Percentiles rank a stretch among this genome's conserved stretches.
phyloP scores from a whole-genome alignment of 2,797 vertebrate species.

The Falco peregrinus region DNA sequence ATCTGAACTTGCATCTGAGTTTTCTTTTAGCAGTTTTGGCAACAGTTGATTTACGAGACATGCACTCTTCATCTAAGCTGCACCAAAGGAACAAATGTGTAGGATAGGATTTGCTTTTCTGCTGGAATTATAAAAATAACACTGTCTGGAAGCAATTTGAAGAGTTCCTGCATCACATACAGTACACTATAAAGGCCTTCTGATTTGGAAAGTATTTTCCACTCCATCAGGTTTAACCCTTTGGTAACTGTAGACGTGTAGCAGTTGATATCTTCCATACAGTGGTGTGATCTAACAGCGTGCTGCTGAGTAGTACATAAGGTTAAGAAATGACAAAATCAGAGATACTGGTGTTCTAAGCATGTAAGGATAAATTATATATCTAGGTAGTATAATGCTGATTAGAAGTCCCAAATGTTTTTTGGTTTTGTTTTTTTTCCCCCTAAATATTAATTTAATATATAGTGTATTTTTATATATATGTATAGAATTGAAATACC shows the following conservation, averaged over 20 bases:
- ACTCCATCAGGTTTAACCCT: not conserved
- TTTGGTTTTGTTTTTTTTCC: not conserved
- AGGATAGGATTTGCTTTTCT: slow-evolving; percentile 49
- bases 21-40: not conserved
- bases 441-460: not conserved
- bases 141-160: slow-evolving; percentile 73
- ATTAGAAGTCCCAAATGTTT: not conserved
- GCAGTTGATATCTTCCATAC: not conserved
- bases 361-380: not conserved
- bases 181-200: not conserved
- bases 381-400: not conserved
- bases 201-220: not conserved
- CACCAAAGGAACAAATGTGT: not conserved
- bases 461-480: not conserved
- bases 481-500: not conserved
- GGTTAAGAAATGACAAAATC: not conserved
- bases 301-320: not conserved
- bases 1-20: not conserved
- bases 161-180: slow-evolving; percentile 49
- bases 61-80: not conserved
- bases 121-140: slow-evolving; percentile 66
- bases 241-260: not conserved
- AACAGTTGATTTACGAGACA: not conserved
- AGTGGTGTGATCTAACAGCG: not conserved
- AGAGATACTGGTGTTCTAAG: not conserved